A percentile compares a stretch with the other conserved stretches of the same genome.
These are phyloP conservation scores for Palythoa grandiflora DNA, from an alignment of 92 coral and sea anemone genomes.

Conservation along the genomic window DNA sequence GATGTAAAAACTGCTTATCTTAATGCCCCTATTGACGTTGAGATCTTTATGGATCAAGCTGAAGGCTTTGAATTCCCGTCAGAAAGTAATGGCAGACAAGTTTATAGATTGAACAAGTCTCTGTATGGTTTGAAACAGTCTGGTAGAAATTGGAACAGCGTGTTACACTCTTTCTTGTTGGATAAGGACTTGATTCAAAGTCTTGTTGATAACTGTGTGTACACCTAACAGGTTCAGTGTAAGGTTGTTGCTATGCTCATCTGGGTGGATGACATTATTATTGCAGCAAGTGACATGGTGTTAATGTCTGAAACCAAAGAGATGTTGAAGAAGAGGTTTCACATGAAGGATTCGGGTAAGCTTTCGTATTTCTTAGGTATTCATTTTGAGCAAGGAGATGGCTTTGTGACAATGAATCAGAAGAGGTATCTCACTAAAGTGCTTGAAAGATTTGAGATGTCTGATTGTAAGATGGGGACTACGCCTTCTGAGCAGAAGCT, in stretches of 20 bases:
- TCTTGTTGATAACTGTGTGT: slow-evolving; percentile 67
- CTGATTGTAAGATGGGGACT: slow-evolving; percentile 53
- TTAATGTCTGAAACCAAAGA: slow-evolving; percentile 36
- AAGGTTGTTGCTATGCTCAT: slow-evolving; percentile 28
- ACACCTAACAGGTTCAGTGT: slow-evolving; percentile 23
- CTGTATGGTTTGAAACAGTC: slow-evolving; percentile 61
- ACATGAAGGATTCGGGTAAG: slow-evolving; percentile 64
- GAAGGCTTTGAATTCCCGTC: slow-evolving; percentile 61
- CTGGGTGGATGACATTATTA: slow-evolving; percentile 60
- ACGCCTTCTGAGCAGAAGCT: slow-evolving; percentile 58
- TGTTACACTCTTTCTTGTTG: slow-evolving; percentile 47
- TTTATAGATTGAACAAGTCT: slow-evolving; percentile 52
- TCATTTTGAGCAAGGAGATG: slow-evolving; percentile 50
- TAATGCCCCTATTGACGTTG: slow-evolving; percentile 61
- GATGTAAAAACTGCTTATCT: slow-evolving; percentile 60
- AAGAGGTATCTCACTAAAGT: slow-evolving; percentile 36
- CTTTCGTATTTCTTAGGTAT: slow-evolving; percentile 56
- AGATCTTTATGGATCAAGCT: slow-evolving; percentile 61
- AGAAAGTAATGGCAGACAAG: slow-evolving; percentile 21
- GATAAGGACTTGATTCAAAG: slow-evolving; percentile 57
- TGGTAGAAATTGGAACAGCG: slow-evolving; percentile 54
- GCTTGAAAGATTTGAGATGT: slow-evolving; percentile 60
- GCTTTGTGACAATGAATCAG: slow-evolving; percentile 53
- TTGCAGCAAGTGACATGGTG: slow-evolving; percentile 53
- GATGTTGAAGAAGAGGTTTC: slow-evolving; percentile 44